Evolutionary conservation across 1,140 invertebrate genomes (phyloP), one percentile per base, ranked within the genome.

Genomic region (Lutraria rhynchaena): DNA sequence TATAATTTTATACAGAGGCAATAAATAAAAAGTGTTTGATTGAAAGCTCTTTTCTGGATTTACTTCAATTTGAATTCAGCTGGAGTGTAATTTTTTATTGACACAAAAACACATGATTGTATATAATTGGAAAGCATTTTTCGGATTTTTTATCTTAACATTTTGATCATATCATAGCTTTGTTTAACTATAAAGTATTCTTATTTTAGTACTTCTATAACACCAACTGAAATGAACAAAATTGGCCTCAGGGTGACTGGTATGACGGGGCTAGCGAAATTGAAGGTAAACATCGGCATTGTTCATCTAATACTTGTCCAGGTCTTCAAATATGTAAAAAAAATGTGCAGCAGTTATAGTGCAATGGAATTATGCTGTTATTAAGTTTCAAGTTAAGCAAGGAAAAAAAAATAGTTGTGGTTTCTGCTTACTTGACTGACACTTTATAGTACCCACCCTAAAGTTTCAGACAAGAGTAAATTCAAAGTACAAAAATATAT

Each of bases 221-320:
- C 63, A 27, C 60, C 86, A 37, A 65, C 65, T 65, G 88, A 90
- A 17, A 89, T 91, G 89, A 82, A 88, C 61, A 87, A 89, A 51
- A 88, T 89, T 85, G 88, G 90, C 17, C 74, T 89, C 35, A 83
- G 85, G 65, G 85, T 90, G 4, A 77, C 87, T n/a, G 90, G 90
- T 24, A 76, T 78, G 3, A 90, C 89, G 17, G 90, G 90, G 55
- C 85, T 89, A 46, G 88, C 90, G 3, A 91, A 91, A 81, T 70
- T 91, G 0, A 90, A 91, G 88, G 90, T 91, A 74, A 46, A 31
- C 57, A n/a, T n/a, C n/a, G n/a, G n/a, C n/a, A n/a, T n/a, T n/a
- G n/a, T 61, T 33, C 17, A 11, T 41, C 3, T 11, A 4, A n/a
- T n/a, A n/a, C n/a, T n/a, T n/a, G n/a, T n/a, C n/a, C n/a, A n/a